A percentile compares a stretch with the other conserved stretches of the same genome.
Evolutionary conservation across 2,888 invertebrate genomes (phyloP).

Genomic region (Malthinus flaveolus): DNA sequence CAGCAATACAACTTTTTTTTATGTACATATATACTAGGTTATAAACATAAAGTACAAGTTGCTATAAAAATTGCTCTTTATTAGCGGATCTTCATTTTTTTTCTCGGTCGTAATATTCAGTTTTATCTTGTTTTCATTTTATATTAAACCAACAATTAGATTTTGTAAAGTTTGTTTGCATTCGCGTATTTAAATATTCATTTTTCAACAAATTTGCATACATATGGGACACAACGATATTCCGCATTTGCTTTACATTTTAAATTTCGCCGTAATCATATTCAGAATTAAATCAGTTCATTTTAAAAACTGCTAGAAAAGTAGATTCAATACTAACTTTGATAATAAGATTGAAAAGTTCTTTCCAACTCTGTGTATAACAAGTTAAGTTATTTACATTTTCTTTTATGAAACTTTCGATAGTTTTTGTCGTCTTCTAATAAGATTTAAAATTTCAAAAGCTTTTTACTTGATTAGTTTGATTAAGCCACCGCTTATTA

Average conservation of each 20-base stretch:
- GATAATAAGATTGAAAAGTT: conserved; percentile 53
- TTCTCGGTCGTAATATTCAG: conserved; percentile 33
- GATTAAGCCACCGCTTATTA: background rate
- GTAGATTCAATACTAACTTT: conserved; percentile 49
- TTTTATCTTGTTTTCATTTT: conserved; percentile 51
- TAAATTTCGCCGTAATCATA: conserved; percentile 56
- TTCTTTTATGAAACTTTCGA: conserved; percentile 28
- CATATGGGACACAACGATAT: conserved; percentile 55
- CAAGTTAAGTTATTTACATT: conserved; percentile 33
- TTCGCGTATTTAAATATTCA: conserved; percentile 56
- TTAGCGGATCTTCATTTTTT: too few relatives aligned
- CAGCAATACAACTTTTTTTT: conserved; percentile 49
- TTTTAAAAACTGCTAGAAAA: conserved; percentile 47
- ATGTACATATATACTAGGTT: conserved; percentile 47
- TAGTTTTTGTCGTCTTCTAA: conserved; percentile 25
- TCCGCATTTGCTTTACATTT: conserved; percentile 57
- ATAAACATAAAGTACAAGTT: conserved; percentile 52
- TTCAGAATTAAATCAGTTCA: conserved; percentile 57
- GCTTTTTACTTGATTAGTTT: conserved; percentile 1
- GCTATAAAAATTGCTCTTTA: conserved; percentile 43
- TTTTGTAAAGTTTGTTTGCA: conserved; percentile 54
- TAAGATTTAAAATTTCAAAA: conserved; percentile 22
- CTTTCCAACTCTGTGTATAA: conserved; percentile 31
- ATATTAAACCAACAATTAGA: conserved; percentile 51
- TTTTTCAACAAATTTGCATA: conserved; percentile 56